Evolutionary conservation across 1,140 invertebrate species (phyloP), one percentile per base, ranked within the genome.

Genomic region (Planococcus citri): DNA sequence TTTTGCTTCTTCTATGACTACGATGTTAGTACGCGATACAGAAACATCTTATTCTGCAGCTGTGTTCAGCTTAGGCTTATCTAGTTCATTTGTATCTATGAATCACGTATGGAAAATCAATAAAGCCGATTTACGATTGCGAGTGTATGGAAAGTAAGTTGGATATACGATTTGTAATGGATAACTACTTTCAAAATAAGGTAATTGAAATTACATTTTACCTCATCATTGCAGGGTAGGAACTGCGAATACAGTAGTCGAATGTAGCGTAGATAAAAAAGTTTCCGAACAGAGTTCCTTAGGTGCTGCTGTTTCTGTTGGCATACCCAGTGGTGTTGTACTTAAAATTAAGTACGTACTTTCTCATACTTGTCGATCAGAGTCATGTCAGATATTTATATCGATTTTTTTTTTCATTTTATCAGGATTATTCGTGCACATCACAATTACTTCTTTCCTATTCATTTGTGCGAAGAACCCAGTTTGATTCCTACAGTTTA

Each of bases 231-330:
- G 27, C 70, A 95, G 92, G 79, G 80, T 86, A 72, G 94, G 94
- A 21, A 91, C 92, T 8, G 90, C 94, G 78, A 94, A 93, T 27
- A 87, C 86, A 1, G 81, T 90, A 70, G 77, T 94, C 0, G 93
- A 96, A 77, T 97, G 95, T 77, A 93, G 93, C 0, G 88, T 88
- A 27, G 92, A 97, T 75, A 96, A 95, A 74, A 94, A 92, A 79
- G 84, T 97, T 17, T 94, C 94, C 0, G 86, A 93, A 76, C 90
- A 94, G 74, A 95, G 90, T 73, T 87, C 86, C n/a, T 77, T 97
- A 0, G 87, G 90, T 1, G 94, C 94, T 8, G 83, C 88, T 0
- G 87, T 97, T 10, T 83, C 86, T 51, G 79, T 97, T 38, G 94
- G 94, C 8, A 80, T 92, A 27, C 91, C 92, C 1, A 86, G 86